Conservation (phyloP, 1,140 invertebrate genomes). For the Hylyphantes graminicola region DNA sequence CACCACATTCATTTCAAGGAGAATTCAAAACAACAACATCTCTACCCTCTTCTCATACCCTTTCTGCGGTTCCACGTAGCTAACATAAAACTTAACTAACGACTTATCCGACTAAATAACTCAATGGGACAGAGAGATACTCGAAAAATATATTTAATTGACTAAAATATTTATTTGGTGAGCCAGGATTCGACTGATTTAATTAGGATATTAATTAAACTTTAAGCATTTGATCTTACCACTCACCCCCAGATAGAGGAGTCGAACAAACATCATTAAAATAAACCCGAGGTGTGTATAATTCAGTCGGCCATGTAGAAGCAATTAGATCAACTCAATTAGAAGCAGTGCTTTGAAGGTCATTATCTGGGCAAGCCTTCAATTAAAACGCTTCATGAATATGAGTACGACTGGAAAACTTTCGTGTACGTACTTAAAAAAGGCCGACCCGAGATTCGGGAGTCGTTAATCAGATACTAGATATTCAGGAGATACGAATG, state of each 20-base stretch:
- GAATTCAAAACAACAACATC: too few relatives aligned
- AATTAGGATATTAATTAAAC: constrained; percentile 27
- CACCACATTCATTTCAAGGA: too few relatives aligned
- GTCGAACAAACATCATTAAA: constrained; percentile 28
- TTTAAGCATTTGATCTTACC: neutral
- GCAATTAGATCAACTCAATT: constrained; percentile 53
- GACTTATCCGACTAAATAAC: too few relatives aligned
- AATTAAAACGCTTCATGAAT: constrained; percentile 58
- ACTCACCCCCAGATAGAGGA: neutral
- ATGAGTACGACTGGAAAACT: constrained; percentile 42
- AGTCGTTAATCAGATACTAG: constrained; percentile 43
- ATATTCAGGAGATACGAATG: too few relatives aligned
- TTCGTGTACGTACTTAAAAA: constrained; percentile 45
- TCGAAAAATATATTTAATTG: neutral
- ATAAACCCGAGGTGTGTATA: constrained; percentile 8
- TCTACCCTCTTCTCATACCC: too few relatives aligned
- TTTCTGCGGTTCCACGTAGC: too few relatives aligned
- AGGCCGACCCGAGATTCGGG: constrained; percentile 17
- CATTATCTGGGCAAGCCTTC: constrained; percentile 38
- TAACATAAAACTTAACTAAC: too few relatives aligned
- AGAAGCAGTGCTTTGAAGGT: constrained; percentile 44
- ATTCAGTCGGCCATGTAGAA: neutral
- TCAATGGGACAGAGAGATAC: too few relatives aligned
- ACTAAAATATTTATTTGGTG: neutral
- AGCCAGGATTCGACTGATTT: neutral